A percentile compares a stretch with the other conserved stretches of the same genome.
phyloP scores from a whole-genome alignment of 2,113 vertebrate species.

The Tiliqua scincoides region DNA sequence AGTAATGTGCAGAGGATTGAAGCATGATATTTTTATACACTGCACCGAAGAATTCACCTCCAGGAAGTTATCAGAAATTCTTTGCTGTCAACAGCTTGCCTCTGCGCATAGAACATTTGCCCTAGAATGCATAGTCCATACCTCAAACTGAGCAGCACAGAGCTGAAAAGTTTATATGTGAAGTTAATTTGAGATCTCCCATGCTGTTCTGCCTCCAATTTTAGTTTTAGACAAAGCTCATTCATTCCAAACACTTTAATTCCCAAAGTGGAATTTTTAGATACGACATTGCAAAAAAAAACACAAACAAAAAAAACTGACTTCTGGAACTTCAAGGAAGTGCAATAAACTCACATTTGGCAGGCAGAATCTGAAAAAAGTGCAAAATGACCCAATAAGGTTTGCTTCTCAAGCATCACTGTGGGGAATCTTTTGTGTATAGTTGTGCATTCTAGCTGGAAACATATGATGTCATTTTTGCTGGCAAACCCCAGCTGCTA shows the following conservation, averaged over 20 bases:
- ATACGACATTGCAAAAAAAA: constrained; percentile 1
- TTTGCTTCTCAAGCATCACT: constrained; percentile 16
- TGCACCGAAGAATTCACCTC: background rate
- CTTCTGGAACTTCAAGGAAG: background rate
- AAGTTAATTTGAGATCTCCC: background rate
- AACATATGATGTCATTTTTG: constrained; percentile 39
- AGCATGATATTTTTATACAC: background rate
- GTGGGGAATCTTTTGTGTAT: constrained; percentile 9
- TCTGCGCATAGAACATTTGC: background rate
- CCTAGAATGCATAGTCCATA: background rate
- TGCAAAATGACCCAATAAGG: background rate
- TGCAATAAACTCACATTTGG: background rate
- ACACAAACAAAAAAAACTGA: too few relatives aligned
- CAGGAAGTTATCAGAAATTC: background rate
- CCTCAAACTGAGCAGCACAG: background rate
- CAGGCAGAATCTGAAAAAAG: background rate
- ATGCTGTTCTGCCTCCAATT: background rate
- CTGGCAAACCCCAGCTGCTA: constrained; percentile 36
- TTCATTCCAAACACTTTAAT: background rate
- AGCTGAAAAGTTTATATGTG: background rate
- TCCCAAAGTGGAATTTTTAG: background rate
- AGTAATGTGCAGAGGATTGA: background rate
- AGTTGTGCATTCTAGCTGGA: constrained; percentile 27
- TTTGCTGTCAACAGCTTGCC: background rate
- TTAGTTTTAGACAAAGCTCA: background rate